These are phyloP conservation scores for Phrynocephalus vlangalii DNA, from an alignment of 2,797 vertebrate genomes.

Conservation along the genomic window DNA sequence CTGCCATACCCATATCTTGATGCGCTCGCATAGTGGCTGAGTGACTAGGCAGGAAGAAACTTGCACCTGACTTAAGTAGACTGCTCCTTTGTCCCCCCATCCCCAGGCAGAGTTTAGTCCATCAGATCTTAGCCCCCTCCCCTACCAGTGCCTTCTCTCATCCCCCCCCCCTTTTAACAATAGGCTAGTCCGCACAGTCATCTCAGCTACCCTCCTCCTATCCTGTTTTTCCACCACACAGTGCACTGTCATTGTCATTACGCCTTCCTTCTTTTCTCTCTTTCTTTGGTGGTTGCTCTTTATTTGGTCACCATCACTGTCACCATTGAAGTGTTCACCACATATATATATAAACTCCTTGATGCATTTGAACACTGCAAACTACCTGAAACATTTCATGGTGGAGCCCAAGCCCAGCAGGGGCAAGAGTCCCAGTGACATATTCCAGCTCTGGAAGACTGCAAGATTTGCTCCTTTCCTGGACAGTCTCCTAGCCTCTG, in stretches of 20 bases:
- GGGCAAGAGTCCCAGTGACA: background rate
- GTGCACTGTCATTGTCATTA: background rate
- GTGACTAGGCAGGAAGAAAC: too few relatives aligned
- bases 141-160: background rate
- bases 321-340: background rate
- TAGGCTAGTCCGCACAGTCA: background rate
- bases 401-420: background rate
- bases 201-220: background rate
- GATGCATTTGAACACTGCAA: background rate
- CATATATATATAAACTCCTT: background rate
- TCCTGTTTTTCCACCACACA: background rate
- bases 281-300: too few relatives aligned
- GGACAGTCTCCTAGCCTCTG: background rate
- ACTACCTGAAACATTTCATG: background rate
- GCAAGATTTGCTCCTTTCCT: background rate
- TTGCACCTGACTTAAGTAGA: too few relatives aligned
- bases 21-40: too few relatives aligned
- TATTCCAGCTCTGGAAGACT: background rate
- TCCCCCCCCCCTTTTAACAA: background rate
- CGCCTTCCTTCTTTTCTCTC: background rate
- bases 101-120: too few relatives aligned
- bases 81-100: too few relatives aligned
- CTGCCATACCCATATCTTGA: too few relatives aligned
- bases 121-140: background rate
- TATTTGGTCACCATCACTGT: background rate